These are phyloP conservation scores for Batillaria attramentaria DNA, from an alignment of 1,140 invertebrate genomes.

Conservation along the genomic window DNA sequence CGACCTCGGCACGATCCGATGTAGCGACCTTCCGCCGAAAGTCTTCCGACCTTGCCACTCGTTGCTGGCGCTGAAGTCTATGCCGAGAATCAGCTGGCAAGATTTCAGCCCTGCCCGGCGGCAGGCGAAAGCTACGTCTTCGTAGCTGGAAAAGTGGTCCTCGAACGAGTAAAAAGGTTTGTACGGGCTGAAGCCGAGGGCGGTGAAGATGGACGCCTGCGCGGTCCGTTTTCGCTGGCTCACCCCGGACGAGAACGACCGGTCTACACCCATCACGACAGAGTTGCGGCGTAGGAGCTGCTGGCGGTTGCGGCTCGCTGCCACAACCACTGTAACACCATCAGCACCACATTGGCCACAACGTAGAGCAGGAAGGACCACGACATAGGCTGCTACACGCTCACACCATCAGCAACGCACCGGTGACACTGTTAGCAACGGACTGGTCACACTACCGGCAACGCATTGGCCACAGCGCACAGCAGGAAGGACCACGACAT, in stretches of 20 bases:
- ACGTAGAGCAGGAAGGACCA: conserved; percentile 54
- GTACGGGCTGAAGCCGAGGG: conserved; percentile 56
- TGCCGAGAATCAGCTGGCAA: conserved; percentile 72
- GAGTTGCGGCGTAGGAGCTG: conserved; percentile 24
- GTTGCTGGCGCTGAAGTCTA: conserved; percentile 76
- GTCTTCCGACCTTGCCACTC: conserved; percentile 75
- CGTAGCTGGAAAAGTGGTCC: conserved; percentile 66
- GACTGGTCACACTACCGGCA: conserved; percentile 44
- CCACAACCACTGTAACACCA: conserved; percentile 52
- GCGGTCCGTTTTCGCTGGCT: conserved; percentile 44
- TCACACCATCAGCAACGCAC: conserved; percentile 4
- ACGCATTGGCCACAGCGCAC: conserved; percentile 53
- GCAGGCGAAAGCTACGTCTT: conserved; percentile 69
- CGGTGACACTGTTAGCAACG: background rate
- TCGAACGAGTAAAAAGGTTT: conserved; percentile 61
- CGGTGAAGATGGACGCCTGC: conserved; percentile 60
- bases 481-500: conserved; percentile 54
- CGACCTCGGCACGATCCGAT: conserved; percentile 64
- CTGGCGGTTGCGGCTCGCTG: conserved; percentile 28
- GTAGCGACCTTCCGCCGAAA: conserved; percentile 71
- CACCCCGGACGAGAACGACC: background rate
- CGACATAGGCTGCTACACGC: conserved; percentile 40
- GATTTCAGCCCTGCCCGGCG: conserved; percentile 71
- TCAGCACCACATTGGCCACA: conserved; percentile 48
- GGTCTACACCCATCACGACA: background rate